phyloP scores from a whole-genome alignment of 2,888 invertebrate genomes.

The Fragum fragum region DNA sequence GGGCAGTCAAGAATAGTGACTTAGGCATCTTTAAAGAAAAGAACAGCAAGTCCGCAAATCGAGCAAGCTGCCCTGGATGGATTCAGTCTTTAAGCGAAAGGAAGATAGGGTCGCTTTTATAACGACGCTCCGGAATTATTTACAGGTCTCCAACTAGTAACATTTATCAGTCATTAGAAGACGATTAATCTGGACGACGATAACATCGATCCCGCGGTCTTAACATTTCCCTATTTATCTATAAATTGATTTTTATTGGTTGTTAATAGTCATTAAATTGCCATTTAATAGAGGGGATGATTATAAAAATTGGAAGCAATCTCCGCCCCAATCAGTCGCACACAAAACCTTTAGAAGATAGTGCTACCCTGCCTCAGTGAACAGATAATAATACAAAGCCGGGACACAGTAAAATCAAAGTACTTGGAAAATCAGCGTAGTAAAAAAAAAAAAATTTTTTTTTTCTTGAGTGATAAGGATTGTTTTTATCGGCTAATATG shows the following conservation, averaged over 20 bases:
- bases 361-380: slow-evolving; percentile 9
- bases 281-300: slow-evolving; percentile 25
- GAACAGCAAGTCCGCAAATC: no score
- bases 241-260: slow-evolving; percentile 25
- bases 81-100: no score
- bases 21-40: no score
- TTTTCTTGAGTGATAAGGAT: no score
- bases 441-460: no score
- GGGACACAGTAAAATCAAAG: background rate
- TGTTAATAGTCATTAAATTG: slow-evolving; percentile 27
- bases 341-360: slow-evolving; percentile 23
- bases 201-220: background rate
- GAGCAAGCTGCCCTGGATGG: no score
- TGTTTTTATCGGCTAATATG: no score
- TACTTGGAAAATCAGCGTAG: background rate
- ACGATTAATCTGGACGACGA: slow-evolving; percentile 10
- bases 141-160: background rate
- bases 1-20: no score
- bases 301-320: slow-evolving; percentile 20
- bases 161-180: slow-evolving; percentile 23
- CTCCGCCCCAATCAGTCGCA: slow-evolving; percentile 22
- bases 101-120: no score
- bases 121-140: background rate
- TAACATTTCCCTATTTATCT: slow-evolving; percentile 13
- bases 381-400: slow-evolving; percentile 10